A percentile compares a stretch with the other conserved stretches of the same genome.
phyloP scores from a whole-genome alignment of 2,888 invertebrate genomes.

The Dicyrtoma fusca region DNA sequence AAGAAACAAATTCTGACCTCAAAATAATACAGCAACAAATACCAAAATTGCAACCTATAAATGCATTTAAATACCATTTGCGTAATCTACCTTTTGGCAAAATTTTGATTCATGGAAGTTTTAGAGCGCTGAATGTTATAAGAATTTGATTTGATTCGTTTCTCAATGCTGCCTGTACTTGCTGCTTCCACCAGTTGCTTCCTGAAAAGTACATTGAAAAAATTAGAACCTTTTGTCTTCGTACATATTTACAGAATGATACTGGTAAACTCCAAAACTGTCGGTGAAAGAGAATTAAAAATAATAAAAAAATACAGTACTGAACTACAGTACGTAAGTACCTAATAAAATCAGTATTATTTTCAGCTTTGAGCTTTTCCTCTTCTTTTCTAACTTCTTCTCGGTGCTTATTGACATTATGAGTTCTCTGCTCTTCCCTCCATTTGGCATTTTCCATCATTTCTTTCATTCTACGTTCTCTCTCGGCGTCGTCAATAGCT shows the following conservation, averaged over 20 bases:
- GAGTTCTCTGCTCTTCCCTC: conserved; percentile 61
- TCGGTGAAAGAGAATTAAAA: too few relatives aligned
- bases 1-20: too few relatives aligned
- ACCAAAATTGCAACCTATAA: too few relatives aligned
- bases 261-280: too few relatives aligned
- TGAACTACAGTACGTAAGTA: conserved; percentile 44
- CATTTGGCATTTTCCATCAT: conserved; percentile 80
- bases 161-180: conserved; percentile 74
- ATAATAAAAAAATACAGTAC: too few relatives aligned
- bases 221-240: too few relatives aligned
- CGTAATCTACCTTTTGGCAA: conserved; percentile 68
- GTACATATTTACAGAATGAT: too few relatives aligned
- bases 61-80: too few relatives aligned
- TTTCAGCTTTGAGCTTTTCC: conserved; percentile 53
- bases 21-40: too few relatives aligned
- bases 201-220: too few relatives aligned
- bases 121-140: conserved; percentile 85
- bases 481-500: conserved; percentile 65
- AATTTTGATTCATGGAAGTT: conserved; percentile 80
- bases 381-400: conserved; percentile 60
- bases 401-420: conserved; percentile 60
- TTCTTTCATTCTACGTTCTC: conserved; percentile 71
- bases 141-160: conserved; percentile 82
- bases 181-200: conserved; percentile 71
- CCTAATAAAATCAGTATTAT: conserved; percentile 58